Base-by-base conservation (phyloP, 1,140 invertebrate genomes). In the Brachionus rubens region DNA sequence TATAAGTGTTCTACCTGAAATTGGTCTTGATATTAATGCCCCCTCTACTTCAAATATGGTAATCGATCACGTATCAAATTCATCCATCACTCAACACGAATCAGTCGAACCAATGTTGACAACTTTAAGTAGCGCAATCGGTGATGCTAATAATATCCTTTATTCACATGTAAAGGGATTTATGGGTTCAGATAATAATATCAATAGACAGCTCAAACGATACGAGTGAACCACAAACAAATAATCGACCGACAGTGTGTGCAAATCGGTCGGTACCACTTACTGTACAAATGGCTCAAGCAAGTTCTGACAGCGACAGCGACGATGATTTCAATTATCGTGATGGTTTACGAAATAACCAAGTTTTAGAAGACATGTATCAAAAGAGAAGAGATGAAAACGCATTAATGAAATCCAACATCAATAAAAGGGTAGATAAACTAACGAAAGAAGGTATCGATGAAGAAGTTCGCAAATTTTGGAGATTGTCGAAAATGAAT, bases 281-380 rank as follows among this genome's bases (percentile, higher is more conserved):
- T 10, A n/a, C 28, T 56, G 26, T 30, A 30, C 28, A 30, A 30
- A 30, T 56, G 52, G 24, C 24, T 30, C 52, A 30, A 56, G 16
- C 14, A 3, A 33, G 14, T 28, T 16, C 28, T 30, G 52, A 56
- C 28, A 56, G 52, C 28, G 52, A 56, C 16, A 56, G 52, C 52
- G 52, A 56, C 24, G 52, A 56, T 30, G 52, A 56, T n/a, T 56
- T 56, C 30, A 28, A 56, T 33, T 56, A 24, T 26, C 21, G 21
- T 24, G 26, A 54, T 26, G 3, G 24, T 24, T 24, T 54, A 56
- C 28, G 30, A 56, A 33, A 30, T 33, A 56, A 28, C 30, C 52
- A 56, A 56, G 52, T 56, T 56, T 30, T 56, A 16, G 52, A 56
- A 30, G 30, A 33, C 28, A 56, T 56, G 52, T 2, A 2, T 9